Evolutionary conservation across 2,888 invertebrate species (phyloP).

Genomic region (Hydrotaea diabolus): DNA sequence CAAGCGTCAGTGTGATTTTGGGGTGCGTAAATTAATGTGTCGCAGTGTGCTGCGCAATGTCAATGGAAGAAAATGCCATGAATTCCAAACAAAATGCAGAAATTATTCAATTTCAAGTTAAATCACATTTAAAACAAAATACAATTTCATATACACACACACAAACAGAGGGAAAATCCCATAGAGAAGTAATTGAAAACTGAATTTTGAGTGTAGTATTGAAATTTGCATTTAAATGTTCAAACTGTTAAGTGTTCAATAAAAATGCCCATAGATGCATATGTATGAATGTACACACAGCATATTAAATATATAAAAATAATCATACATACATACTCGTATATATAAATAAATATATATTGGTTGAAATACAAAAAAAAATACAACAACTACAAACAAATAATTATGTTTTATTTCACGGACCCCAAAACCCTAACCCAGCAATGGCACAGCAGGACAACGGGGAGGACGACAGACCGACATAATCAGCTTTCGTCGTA

Average conservation of each 20-base stretch:
- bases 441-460: not conserved
- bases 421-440: no score
- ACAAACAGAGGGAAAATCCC: not conserved
- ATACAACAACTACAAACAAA: conserved; percentile 1
- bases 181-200: no score
- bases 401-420: conserved; percentile 16
- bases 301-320: not conserved
- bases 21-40: not conserved
- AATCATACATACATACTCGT: not conserved
- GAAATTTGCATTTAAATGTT: conserved; percentile 56
- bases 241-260: conserved; percentile 47
- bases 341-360: conserved; percentile 19
- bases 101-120: conserved; percentile 6
- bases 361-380: conserved; percentile 18
- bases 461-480: not conserved
- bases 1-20: not conserved
- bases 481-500: conserved; percentile 4
- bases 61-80: not conserved
- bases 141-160: not conserved
- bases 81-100: not conserved
- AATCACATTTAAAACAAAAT: not conserved
- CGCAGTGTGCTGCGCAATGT: not conserved
- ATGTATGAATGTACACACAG: not conserved
- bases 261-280: not conserved
- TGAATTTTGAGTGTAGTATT: conserved; percentile 48